Percentiles rank a stretch among this genome's conserved stretches.
These are phyloP conservation scores for Lycaena phlaeas DNA, from an alignment of 2,888 invertebrate species.

Conservation along the genomic window DNA sequence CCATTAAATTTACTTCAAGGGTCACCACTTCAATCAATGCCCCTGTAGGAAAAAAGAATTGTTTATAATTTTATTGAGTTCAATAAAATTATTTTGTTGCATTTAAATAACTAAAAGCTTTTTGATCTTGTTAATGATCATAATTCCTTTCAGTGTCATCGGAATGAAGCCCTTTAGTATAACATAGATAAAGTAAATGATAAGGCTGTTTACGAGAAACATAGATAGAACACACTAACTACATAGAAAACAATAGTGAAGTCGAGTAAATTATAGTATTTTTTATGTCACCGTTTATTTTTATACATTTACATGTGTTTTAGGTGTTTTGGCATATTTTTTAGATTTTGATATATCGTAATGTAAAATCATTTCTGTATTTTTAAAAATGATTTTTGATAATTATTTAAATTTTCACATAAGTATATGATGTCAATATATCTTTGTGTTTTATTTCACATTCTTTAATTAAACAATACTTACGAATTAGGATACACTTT, in stretches of 20 bases:
- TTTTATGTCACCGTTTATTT: constrained; percentile 57
- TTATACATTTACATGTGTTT: constrained; percentile 63
- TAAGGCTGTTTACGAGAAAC: constrained; percentile 14
- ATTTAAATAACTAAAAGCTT: no score
- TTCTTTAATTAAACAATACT: no score
- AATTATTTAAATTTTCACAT: constrained; percentile 64
- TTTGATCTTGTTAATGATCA: no score
- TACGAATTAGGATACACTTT: no score
- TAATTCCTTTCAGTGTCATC: not conserved
- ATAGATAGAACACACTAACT: constrained; percentile 28
- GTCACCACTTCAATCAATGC: no score
- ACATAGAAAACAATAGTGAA: constrained; percentile 35
- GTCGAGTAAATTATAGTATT: constrained; percentile 50
- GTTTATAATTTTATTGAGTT: no score
- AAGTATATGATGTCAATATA: constrained; percentile 54
- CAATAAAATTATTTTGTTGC: no score
- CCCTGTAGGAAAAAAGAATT: no score
- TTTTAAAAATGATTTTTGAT: constrained; percentile 55
- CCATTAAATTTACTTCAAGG: no score
- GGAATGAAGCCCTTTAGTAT: not conserved
- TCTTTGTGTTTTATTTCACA: constrained; percentile 26
- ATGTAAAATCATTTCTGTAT: constrained; percentile 59
- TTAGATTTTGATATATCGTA: constrained; percentile 63
- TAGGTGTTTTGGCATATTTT: constrained; percentile 63
- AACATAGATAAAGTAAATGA: constrained; percentile 9